Evolutionary conservation across 2,113 vertebrate genomes (phyloP), one percentile per base, ranked within the genome.

Genomic region (Cebidichthys violaceus): DNA sequence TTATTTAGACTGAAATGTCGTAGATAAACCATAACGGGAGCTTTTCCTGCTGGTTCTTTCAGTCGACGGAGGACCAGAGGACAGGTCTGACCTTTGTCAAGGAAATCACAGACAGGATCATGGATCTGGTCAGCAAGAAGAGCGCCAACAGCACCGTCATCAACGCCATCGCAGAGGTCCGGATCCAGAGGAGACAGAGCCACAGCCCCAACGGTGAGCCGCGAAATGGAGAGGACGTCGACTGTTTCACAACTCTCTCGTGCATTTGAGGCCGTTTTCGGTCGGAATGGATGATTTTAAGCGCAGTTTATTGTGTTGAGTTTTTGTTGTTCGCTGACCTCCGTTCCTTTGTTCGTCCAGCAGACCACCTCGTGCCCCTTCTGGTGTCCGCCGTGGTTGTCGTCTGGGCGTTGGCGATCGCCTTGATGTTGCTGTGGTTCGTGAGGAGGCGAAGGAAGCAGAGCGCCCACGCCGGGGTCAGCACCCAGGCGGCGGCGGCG

Each of bases 81-180:
- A 93, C 95, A 45, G 96, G 95, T 55, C 88, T 92, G 15, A 94
- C 95, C 70, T 95, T 96, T 0, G 92, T 97, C 81, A 97, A 96
- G 86, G 96, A 97, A 61, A 95, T 97, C 90, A 97, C 96, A 0
- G 96, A 98, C 77, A 93, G 93, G 88, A 96, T 99, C 64, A 94
- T 96, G 13, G 96, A 97, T 50, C 95, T 97, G 0, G 96, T 97
- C 61, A 96, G 97, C 86, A 98, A 95, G 84, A 94, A 96, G 0
- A 95, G 96, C 0, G 90, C 94, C 47, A 97, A 97, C 90, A 96
- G 95, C 90, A 95, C 95, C 0, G 94, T 98, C 15, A 96, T 98
- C 3, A 88, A 95, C 0, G 96, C 97, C 0, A 95, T 99, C 0
- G 95, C 96, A 0, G 97, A 97, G 91, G 97, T 98, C 20, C 89